phyloP scores from a whole-genome alignment of 2,113 vertebrate genomes.

The Lanius ludovicianus region DNA sequence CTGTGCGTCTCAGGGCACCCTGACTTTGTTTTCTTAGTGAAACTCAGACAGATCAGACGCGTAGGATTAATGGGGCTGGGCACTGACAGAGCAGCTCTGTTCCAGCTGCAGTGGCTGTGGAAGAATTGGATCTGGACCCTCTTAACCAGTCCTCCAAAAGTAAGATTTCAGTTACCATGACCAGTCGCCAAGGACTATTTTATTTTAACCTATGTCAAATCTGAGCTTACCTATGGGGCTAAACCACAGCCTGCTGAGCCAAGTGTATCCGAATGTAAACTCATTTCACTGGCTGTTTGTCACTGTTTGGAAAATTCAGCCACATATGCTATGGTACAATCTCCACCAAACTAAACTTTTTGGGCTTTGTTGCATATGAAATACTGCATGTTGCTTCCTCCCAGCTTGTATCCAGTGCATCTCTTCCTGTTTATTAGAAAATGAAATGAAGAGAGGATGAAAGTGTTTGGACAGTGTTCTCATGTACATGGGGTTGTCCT shows the following conservation, averaged over 20 bases:
- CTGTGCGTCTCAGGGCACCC: conserved; percentile 18
- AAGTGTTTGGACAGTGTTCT: neutral
- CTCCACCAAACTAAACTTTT: neutral
- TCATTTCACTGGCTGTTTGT: conserved; percentile 56
- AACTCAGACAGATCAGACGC: conserved; percentile 16
- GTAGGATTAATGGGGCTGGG: conserved; percentile 14
- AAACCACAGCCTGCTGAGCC: conserved; percentile 17
- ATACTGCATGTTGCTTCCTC: neutral
- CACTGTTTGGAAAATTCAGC: conserved; percentile 49
- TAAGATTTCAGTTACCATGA: conserved; percentile 24
- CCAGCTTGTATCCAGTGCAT: neutral
- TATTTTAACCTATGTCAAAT: conserved; percentile 45
- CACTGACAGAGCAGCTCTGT: conserved; percentile 26
- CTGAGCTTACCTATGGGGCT: conserved; percentile 41
- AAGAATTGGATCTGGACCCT: conserved; percentile 39
- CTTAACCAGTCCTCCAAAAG: conserved; percentile 19
- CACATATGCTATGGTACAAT: neutral
- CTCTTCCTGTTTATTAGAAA: conserved; percentile 28
- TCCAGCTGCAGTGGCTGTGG: conserved; percentile 12
- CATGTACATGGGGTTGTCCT: neutral
- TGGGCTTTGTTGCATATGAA: conserved; percentile 33
- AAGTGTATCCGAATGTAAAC: conserved; percentile 15
- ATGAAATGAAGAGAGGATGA: neutral
- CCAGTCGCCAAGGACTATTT: neutral
- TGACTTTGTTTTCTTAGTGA: conserved; percentile 32